Evolutionary conservation across 2,888 invertebrate genomes (phyloP).

Genomic region (Litoditis marina): DNA sequence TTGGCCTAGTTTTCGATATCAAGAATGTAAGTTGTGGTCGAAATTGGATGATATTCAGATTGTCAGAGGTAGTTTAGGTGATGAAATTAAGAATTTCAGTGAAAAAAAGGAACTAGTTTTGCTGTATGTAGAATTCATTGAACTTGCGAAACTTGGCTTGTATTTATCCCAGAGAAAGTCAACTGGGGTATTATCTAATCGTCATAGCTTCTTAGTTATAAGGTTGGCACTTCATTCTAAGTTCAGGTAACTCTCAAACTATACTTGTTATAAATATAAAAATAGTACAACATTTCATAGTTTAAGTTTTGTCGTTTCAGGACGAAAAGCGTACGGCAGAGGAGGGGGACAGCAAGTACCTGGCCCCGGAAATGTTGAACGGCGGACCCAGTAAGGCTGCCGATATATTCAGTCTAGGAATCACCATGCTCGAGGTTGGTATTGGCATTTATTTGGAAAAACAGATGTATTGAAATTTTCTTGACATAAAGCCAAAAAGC

Average conservation of each 20-base stretch:
- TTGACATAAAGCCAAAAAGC: too few relatives aligned
- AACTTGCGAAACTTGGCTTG: neutral
- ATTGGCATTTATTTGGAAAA: too few relatives aligned
- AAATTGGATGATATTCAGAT: neutral
- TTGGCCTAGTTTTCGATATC: constrained; percentile 73
- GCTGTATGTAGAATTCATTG: neutral
- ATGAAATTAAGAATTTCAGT: neutral
- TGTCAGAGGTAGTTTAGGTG: neutral
- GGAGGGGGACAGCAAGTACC: constrained; percentile 76
- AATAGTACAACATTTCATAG: too few relatives aligned
- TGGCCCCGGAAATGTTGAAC: constrained; percentile 74
- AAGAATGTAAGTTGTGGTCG: constrained; percentile 60
- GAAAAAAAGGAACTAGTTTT: neutral
- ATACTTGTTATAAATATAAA: neutral
- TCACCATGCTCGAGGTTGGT: constrained; percentile 34
- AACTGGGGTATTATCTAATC: too few relatives aligned
- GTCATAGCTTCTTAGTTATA: too few relatives aligned
- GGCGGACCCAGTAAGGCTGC: constrained; percentile 72
- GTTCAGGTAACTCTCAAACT: too few relatives aligned
- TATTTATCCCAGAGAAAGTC: too few relatives aligned
- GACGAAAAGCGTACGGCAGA: constrained; percentile 31
- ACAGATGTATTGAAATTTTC: too few relatives aligned
- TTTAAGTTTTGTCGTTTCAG: constrained; percentile 50
- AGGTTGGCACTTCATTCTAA: too few relatives aligned
- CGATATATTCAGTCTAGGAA: constrained; percentile 70